Evolutionary conservation across 1,140 invertebrate genomes (phyloP).

Genomic region (Listronotus oregonensis): DNA sequence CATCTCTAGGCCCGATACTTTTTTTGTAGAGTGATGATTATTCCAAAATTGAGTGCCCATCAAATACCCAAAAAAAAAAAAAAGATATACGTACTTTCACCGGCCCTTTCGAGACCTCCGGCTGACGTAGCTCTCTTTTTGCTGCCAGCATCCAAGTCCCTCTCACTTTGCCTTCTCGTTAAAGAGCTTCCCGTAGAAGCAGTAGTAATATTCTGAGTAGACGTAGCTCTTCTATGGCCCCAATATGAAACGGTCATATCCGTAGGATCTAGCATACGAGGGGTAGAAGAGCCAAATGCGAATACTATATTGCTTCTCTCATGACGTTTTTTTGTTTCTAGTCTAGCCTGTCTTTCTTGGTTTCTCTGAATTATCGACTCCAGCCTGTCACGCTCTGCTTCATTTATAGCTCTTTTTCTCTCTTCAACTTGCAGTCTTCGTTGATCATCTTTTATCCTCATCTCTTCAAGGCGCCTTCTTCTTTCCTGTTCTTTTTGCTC

Average conservation of each 20-base stretch:
- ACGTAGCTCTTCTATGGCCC: constrained; percentile 82
- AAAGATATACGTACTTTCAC: constrained; percentile 63
- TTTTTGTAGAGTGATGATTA: too few relatives aligned
- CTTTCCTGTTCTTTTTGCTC: constrained; percentile 87
- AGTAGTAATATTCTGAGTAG: constrained; percentile 78
- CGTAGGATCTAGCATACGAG: constrained; percentile 80
- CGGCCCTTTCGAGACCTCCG: constrained; percentile 70
- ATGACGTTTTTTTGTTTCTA: constrained; percentile 74
- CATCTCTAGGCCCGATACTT: too few relatives aligned
- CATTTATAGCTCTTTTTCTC: constrained; percentile 83
- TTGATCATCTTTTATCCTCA: constrained; percentile 75
- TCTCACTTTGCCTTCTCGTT: constrained; percentile 79
- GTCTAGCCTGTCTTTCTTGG: constrained; percentile 79
- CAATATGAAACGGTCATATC: constrained; percentile 79
- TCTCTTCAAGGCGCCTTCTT: constrained; percentile 77
- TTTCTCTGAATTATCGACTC: constrained; percentile 84
- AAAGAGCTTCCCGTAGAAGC: constrained; percentile 69
- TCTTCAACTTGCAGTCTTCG: constrained; percentile 81
- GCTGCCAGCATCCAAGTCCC: constrained; percentile 77
- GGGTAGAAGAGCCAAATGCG: constrained; percentile 88
- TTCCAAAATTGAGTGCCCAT: neutral
- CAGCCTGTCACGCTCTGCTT: constrained; percentile 81
- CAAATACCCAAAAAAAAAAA: constrained; percentile 10
- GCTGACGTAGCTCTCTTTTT: constrained; percentile 82
- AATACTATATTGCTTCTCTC: constrained; percentile 74